phyloP scores from a whole-genome alignment of 2,888 invertebrate genomes.

The Parnassius smintheus region DNA sequence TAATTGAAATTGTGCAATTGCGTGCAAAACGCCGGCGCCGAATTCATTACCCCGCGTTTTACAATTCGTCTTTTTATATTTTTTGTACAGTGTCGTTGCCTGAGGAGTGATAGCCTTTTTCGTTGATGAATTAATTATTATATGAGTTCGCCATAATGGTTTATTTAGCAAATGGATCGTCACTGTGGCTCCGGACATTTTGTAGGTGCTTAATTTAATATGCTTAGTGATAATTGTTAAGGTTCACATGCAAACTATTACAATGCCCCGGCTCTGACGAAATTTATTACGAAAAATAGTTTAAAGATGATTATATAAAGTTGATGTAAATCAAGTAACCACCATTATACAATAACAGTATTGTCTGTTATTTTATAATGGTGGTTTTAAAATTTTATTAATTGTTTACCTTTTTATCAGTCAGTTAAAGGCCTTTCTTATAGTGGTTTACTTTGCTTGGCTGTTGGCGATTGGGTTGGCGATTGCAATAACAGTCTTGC shows the following conservation, averaged over 20 bases:
- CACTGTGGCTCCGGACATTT: constrained; percentile 8
- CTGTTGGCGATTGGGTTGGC: too few species aligned
- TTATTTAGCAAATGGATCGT: constrained; percentile 46
- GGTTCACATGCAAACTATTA: constrained; percentile 14
- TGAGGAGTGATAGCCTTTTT: constrained; percentile 58
- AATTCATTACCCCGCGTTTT: constrained; percentile 76
- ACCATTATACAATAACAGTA: too few species aligned
- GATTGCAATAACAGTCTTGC: too few species aligned
- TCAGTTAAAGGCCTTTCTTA: too few species aligned
- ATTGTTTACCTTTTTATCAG: too few species aligned
- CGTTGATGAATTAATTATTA: constrained; percentile 64
- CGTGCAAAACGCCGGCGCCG: constrained; percentile 75
- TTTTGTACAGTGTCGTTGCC: constrained; percentile 53
- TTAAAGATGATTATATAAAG: too few species aligned
- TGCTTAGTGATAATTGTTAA: constrained; percentile 21
- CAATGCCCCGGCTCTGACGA: constrained; percentile 3
- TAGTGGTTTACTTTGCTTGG: too few species aligned
- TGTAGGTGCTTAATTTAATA: constrained; percentile 18
- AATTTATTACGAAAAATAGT: constrained; percentile 26
- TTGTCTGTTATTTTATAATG: too few species aligned
- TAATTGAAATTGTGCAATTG: constrained; percentile 82
- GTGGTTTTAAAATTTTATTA: too few species aligned
- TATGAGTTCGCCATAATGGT: constrained; percentile 49
- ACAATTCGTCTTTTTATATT: constrained; percentile 54
- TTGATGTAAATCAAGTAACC: too few species aligned